Base-by-base conservation (phyloP, 2,113 vertebrate species). In the Menidia beryllina region DNA sequence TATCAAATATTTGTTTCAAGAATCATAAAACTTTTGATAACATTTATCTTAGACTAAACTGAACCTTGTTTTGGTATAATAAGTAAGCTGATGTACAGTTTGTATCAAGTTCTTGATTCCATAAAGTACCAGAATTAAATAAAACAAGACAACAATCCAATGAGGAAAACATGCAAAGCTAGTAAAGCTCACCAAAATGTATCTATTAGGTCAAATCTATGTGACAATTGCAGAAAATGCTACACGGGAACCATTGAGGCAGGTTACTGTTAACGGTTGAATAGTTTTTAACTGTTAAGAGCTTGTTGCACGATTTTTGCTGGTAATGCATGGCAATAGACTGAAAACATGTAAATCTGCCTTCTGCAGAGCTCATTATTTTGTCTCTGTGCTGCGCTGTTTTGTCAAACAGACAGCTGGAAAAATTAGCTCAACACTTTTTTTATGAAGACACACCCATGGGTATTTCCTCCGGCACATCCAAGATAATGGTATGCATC, bases 201-300 rank as follows among this genome's bases (percentile, higher is more conserved):
- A 64, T 62, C 39, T 15, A 15, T 41, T 41, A 12, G 39, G 17
- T 41, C 4, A 43, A 43, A 43, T 14, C 14, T 48, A 25, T 39
- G 30, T 39, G 48, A 51, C 34, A 27, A 63, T 36, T 30, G 36
- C 27, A 6, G 52, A 34, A 54, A 25, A 54, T 63, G 21, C 49
- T 65, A 39, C 49, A 41, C 17, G 41, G 49, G 34, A 43, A 43
- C 23, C 19, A 12, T 41, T 64, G 34, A 52, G 49, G 14, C 36
- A 25, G 25, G 21, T 19, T 25, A 25, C n/a, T 25, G 26, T 47
- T 54, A 49, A 47, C 34, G 11, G 21, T 71, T n/a, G 43, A 2
- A 7, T 7, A 26, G 34, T n/a, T 43, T 71, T 53, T 34, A 41
- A 65, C 13, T 27, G 36, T 13, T 41, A 49, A 24, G 25, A 53